Evolutionary conservation across 1,140 invertebrate species (phyloP), one percentile per base, ranked within the genome.

Genomic region (Phthorimaea operculella): DNA sequence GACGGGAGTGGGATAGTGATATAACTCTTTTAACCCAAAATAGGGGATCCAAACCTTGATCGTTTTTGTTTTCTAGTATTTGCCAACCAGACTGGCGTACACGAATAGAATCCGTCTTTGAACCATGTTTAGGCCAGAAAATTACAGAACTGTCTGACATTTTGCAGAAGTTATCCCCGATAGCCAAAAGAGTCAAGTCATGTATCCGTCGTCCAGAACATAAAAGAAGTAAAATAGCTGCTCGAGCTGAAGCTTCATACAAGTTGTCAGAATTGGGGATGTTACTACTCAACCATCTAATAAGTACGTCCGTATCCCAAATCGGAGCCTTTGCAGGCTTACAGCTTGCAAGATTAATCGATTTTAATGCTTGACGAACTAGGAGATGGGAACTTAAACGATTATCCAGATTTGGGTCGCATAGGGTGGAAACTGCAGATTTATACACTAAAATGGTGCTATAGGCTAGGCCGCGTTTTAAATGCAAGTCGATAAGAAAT

Each of bases 241-340:
- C 57, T 47, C 58, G 63, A n/a, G 58, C 17, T 28, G 44, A 45
- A 17, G 17, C 44, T 52, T 58, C 50, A 52, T 58, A 66, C 21
- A 57, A 15, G 60, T 54, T 64, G n/a, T 57, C 52, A 17, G 9
- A 16, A 48, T 63, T 33, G 15, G 58, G 14, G 1, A 5, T 12
- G n/a, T 56, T 53, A 47, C 50, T 53, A 42, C 15, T 21, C 16
- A 64, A 14, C 10, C 28, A 58, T 7, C 6, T 7, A 14, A 28
- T n/a, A 6, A 70, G 33, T 16, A 21, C 15, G 42, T 58, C 54
- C n/a, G 62, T 50, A 52, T 71, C 52, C 69, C 66, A 71, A n/a
- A 71, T 55, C 1, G 66, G 66, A 9, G 65, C 50, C 50, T 65
- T 70, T 7, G 59, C 59, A 28, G 21, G 21, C 21, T 28, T 28